Evolutionary conservation across 2,888 invertebrate species (phyloP), one percentile per base, ranked within the genome.

Genomic region (Scelioninae gen. 1): DNA sequence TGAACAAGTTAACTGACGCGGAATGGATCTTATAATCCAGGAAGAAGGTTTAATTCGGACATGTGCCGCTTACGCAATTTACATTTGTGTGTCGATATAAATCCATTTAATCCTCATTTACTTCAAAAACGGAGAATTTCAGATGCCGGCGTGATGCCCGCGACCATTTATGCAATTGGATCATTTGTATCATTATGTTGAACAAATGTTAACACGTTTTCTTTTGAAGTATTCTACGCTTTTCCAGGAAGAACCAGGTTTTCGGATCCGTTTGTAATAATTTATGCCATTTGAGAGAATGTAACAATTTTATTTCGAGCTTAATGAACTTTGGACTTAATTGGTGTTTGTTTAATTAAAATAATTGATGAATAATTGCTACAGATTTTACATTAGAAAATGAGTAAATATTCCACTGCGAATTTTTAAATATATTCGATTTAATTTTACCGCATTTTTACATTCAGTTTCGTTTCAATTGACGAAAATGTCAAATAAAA

Each of bases 31-130:
- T 55, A 32, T 75, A 80, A 80, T 80, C 68, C 75, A 75, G 83
- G 76, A 80, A 77, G 71, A 66, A 63, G 72, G 51, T 88, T 88
- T 89, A 88, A 90, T 87, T 82, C 76, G 75, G 62, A 77, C 84
- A 81, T 69, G 74, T 79, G 71, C 51, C 65, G 83, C 85, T 87
- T 86, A 71, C 63, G 84, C 88, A 87, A 88, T 89, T 87, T 86
- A 89, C 86, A 84, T 87, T 86, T 86, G 86, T 86, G 85, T 85
- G 88, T 85, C 82, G 84, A 80, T 85, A 86, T 85, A 86, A 90
- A 90, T 89, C 88, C 86, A 85, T 85, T 80, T 81, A 86, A 89
- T 88, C 87, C 87, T 87, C 87, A 76, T 84, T 83, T 60, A 82
- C 77, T 83, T 81, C 53, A 74, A 82, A 84, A 83, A 69, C 77